These are phyloP conservation scores for Melanotaenia trifasciata DNA, from an alignment of 2,797 vertebrate genomes.

Conservation along the genomic window DNA sequence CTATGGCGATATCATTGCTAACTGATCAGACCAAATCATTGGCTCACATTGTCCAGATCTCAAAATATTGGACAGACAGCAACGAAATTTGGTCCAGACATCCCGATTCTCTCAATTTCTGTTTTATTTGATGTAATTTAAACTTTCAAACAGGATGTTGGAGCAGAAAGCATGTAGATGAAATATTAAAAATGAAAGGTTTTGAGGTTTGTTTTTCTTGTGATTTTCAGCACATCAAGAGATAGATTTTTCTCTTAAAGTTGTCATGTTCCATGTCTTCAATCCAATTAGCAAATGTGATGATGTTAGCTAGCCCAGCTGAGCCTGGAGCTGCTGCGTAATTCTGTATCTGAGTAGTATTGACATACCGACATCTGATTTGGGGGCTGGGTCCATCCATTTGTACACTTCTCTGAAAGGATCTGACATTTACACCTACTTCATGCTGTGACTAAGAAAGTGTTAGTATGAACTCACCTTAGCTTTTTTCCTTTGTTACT, in stretches of 20 bases:
- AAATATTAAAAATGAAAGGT: neutral
- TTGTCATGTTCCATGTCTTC: neutral
- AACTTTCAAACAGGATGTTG: neutral
- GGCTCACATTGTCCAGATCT: neutral
- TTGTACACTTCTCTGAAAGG: neutral
- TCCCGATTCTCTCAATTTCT: neutral
- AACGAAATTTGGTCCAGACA: neutral
- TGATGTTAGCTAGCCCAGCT: neutral
- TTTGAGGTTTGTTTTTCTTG: neutral
- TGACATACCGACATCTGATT: neutral
- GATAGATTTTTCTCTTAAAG: neutral
- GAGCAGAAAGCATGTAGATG: neutral
- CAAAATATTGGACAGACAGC: neutral
- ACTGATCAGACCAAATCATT: neutral
- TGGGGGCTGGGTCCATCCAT: neutral
- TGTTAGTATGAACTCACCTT: neutral
- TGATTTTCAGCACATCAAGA: neutral
- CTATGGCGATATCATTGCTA: neutral
- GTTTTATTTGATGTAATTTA: neutral
- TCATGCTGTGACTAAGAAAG: conserved; percentile 1
- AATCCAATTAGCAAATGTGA: conserved; percentile 2
- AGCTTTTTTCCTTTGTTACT: neutral
- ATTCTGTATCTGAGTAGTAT: neutral
- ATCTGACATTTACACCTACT: neutral
- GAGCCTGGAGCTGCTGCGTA: conserved; percentile 6